Conservation (phyloP, 2,797 vertebrate species). For the Sebastes hopkinsi region DNA sequence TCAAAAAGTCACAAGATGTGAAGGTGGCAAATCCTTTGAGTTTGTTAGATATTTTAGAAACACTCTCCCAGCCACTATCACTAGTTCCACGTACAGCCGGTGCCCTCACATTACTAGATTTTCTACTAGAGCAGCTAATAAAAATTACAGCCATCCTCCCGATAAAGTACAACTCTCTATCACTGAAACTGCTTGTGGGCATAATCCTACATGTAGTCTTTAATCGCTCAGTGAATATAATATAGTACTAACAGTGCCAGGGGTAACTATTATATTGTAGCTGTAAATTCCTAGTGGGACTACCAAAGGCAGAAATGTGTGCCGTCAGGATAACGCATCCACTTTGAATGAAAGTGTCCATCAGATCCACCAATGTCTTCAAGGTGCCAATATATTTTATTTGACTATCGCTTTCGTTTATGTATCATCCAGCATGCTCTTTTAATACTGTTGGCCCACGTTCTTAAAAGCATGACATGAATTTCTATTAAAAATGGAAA, state of each 20-base stretch:
- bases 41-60: slow-evolving; percentile 11
- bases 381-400: neutral
- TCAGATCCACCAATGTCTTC: neutral
- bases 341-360: slow-evolving; percentile 2
- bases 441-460: neutral
- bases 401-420: slow-evolving; percentile 1
- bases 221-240: slow-evolving; percentile 31
- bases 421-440: neutral
- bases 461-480: neutral
- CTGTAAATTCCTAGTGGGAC: slow-evolving; percentile 30
- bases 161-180: slow-evolving; percentile 12
- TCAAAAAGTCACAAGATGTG: slow-evolving; percentile 4
- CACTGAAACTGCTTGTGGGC: slow-evolving; percentile 6
- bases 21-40: slow-evolving; percentile 10
- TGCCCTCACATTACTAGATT: neutral
- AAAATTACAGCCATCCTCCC: slow-evolving; percentile 14
- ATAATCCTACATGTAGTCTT: slow-evolving; percentile 26
- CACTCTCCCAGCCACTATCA: slow-evolving; percentile 2
- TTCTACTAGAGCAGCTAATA: slow-evolving; percentile 4
- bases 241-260: slow-evolving; percentile 7
- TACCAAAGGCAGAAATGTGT: slow-evolving; percentile 27
- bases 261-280: slow-evolving; percentile 20
- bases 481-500: neutral
- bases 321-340: neutral
- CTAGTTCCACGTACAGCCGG: neutral